These are phyloP conservation scores for Chrysomallon squamiferum DNA, from an alignment of 1,140 invertebrate species.

Conservation along the genomic window DNA sequence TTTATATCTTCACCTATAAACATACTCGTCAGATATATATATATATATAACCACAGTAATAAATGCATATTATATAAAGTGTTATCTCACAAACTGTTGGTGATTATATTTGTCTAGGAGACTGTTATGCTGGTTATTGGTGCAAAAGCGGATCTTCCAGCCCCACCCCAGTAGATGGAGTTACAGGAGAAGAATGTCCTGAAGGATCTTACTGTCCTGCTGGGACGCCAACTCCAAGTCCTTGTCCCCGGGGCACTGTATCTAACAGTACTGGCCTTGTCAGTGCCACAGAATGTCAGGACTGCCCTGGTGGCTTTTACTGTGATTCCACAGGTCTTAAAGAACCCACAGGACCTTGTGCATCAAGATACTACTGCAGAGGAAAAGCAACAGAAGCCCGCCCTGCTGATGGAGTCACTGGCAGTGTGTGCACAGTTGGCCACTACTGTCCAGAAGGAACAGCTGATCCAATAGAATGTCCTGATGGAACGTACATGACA, in stretches of 20 bases:
- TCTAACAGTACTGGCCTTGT: constrained; percentile 54
- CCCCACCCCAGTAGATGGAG: constrained; percentile 51
- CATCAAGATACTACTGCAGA: constrained; percentile 50
- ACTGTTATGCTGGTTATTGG: constrained; percentile 52
- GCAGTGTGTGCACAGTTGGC: constrained; percentile 45
- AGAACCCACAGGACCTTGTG: constrained; percentile 50
- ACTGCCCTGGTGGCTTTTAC: constrained; percentile 53
- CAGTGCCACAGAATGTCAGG: constrained; percentile 35
- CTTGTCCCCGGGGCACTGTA: constrained; percentile 54
- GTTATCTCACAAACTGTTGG: no score
- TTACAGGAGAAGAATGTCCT: constrained; percentile 51
- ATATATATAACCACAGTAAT: no score
- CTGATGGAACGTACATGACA: constrained; percentile 53
- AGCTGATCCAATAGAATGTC: constrained; percentile 43
- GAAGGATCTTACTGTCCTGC: constrained; percentile 49
- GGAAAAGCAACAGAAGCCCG: constrained; percentile 33
- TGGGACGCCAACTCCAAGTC: constrained; percentile 42
- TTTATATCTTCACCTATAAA: no score
- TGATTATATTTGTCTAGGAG: no score
- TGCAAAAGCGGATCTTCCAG: constrained; percentile 54
- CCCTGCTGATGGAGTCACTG: constrained; percentile 43
- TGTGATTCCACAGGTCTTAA: constrained; percentile 50
- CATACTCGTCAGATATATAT: no score
- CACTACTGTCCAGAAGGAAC: constrained; percentile 54
- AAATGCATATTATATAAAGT: no score